Percentiles rank a stretch among this genome's conserved stretches.
These are phyloP conservation scores for Tetramorium bicarinatum DNA, from an alignment of 2,888 invertebrate genomes.

Conservation along the genomic window DNA sequence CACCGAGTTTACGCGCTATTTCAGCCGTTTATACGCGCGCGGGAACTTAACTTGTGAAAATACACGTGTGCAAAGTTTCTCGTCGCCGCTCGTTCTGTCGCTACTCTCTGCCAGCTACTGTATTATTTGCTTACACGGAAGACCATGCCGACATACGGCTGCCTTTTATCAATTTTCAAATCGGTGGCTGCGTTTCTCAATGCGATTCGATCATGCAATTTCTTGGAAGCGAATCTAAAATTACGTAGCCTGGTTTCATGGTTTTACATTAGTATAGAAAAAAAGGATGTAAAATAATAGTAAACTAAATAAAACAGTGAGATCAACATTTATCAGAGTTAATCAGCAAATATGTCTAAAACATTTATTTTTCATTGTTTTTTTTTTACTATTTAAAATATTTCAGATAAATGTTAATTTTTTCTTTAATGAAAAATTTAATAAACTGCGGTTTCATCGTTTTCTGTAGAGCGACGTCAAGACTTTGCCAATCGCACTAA, in stretches of 20 bases:
- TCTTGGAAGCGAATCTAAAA: slow-evolving; percentile 6
- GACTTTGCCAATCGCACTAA: not conserved
- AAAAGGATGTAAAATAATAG: not conserved
- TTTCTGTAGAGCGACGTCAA: not conserved
- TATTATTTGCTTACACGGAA: slow-evolving; percentile 23
- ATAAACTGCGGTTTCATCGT: not conserved
- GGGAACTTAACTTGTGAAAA: slow-evolving; percentile 4
- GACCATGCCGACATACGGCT: not conserved
- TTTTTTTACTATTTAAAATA: not conserved
- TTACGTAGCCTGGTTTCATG: not conserved
- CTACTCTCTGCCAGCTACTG: not conserved
- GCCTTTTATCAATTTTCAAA: slow-evolving; percentile 25
- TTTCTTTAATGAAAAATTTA: not conserved
- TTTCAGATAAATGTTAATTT: not conserved
- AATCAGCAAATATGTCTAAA: not conserved
- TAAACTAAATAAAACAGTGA: not conserved
- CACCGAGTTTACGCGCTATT: slow-evolving; percentile 27
- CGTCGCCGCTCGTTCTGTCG: not conserved
- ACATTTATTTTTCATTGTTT: not conserved
- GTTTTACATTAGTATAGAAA: not conserved
- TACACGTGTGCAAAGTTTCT: slow-evolving; percentile 23
- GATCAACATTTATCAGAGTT: not conserved
- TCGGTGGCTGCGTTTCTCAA: not conserved
- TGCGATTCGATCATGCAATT: slow-evolving; percentile 3
- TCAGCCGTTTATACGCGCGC: not conserved